Conservation (phyloP, 2,888 invertebrate genomes). For the Epinotia ramella region DNA sequence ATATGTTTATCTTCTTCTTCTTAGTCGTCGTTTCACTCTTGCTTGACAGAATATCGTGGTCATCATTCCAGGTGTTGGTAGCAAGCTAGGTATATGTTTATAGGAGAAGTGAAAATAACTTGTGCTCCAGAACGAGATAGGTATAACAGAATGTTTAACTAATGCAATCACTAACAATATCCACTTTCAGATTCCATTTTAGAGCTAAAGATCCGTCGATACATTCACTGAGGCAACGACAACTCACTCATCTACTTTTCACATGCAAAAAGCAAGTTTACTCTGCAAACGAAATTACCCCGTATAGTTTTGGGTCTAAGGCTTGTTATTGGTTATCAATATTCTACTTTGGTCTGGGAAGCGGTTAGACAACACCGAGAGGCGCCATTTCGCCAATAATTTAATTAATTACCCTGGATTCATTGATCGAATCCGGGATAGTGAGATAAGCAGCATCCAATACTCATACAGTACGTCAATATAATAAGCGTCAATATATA, state of each 20-base stretch:
- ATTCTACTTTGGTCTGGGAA: background rate
- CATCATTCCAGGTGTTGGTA: too few relatives aligned
- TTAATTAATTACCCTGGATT: conserved; percentile 3
- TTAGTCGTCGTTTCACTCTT: too few relatives aligned
- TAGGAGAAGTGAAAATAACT: too few relatives aligned
- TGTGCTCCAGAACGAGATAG: too few relatives aligned
- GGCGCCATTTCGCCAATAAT: conserved; percentile 3
- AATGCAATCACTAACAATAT: background rate
- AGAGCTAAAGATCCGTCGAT: background rate
- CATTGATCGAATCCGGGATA: background rate
- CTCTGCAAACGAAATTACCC: background rate
- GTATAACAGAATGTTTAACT: background rate
- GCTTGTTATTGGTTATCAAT: background rate
- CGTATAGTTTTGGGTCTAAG: background rate
- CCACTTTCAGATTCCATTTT: background rate
- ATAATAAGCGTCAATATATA: background rate
- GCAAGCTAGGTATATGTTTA: too few relatives aligned
- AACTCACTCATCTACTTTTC: background rate
- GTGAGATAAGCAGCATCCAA: background rate
- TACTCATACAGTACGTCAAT: background rate
- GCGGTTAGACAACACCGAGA: background rate
- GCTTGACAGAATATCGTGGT: too few relatives aligned
- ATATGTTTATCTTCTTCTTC: too few relatives aligned
- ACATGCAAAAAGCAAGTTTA: background rate
- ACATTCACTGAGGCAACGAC: background rate